Conservation (phyloP, 2,888 invertebrate genomes). For the Spicauda simplicius region DNA sequence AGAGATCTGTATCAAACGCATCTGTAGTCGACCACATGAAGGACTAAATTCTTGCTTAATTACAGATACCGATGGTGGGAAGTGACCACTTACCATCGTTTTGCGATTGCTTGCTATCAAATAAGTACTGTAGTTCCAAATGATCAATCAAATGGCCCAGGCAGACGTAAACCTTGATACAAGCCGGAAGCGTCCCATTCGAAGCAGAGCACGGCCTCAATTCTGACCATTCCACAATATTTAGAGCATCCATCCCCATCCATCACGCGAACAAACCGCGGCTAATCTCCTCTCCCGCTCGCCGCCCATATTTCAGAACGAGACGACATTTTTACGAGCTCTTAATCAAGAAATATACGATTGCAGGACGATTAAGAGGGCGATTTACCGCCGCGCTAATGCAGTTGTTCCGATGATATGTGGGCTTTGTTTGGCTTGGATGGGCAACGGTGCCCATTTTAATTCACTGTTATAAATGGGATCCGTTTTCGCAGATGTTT, state of each 20-base stretch:
- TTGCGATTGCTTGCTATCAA: no score
- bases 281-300: conserved; percentile 62
- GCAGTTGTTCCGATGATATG: conserved; percentile 71
- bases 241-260: conserved; percentile 40
- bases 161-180: not conserved
- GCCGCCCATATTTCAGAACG: conserved; percentile 67
- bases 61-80: no score
- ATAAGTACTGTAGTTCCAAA: no score
- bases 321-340: conserved; percentile 79
- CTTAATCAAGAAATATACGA: conserved; percentile 77
- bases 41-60: no score
- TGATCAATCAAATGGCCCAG: no score
- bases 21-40: no score
- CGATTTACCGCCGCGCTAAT: conserved; percentile 74
- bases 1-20: no score
- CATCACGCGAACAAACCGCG: conserved; percentile 39
- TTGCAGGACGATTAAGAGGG: conserved; percentile 74
- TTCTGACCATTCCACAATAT: conserved; percentile 33
- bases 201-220: conserved; percentile 12
- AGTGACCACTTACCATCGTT: no score
- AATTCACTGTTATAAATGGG: conserved; percentile 31
- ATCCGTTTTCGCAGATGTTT: conserved; percentile 9
- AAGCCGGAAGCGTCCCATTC: not conserved
- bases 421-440: conserved; percentile 47
- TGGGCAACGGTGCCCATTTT: conserved; percentile 19